Evolutionary conservation across 2,797 vertebrate genomes (phyloP).

Genomic region (Phylloscopus collybita): DNA sequence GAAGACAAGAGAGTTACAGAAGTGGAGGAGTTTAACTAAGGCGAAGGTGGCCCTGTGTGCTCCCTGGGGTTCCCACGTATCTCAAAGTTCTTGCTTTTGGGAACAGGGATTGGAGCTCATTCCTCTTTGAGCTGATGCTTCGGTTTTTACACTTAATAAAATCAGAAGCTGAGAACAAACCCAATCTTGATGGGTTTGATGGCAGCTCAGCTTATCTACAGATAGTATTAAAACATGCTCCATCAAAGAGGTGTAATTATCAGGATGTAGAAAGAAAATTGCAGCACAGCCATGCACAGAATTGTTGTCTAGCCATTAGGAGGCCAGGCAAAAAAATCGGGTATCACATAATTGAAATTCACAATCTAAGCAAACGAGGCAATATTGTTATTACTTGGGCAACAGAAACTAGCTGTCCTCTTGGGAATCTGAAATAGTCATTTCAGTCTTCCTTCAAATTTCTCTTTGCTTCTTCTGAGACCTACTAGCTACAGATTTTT

Average conservation of each 20-base stretch:
- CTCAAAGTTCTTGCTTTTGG: background rate
- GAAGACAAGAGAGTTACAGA: background rate
- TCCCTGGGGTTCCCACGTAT: background rate
- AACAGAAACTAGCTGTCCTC: background rate
- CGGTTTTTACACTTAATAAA: background rate
- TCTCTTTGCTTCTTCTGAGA: background rate
- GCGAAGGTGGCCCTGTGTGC: background rate
- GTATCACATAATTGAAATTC: background rate
- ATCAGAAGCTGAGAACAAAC: background rate
- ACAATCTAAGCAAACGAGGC: background rate
- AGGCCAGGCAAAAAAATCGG: background rate
- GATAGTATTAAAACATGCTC: background rate
- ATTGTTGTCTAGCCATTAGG: background rate
- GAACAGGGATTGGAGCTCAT: background rate
- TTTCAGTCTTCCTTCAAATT: background rate
- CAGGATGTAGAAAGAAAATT: background rate
- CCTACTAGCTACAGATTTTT: background rate
- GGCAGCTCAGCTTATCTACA: background rate
- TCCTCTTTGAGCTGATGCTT: background rate
- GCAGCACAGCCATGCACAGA: background rate
- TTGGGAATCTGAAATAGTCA: background rate
- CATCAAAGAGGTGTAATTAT: background rate
- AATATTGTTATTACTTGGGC: background rate
- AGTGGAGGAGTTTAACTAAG: background rate
- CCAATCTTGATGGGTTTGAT: rapidly evolving